Conservation (phyloP, 92 coral and sea anemone genomes). For the Zoanthus sociatus region DNA sequence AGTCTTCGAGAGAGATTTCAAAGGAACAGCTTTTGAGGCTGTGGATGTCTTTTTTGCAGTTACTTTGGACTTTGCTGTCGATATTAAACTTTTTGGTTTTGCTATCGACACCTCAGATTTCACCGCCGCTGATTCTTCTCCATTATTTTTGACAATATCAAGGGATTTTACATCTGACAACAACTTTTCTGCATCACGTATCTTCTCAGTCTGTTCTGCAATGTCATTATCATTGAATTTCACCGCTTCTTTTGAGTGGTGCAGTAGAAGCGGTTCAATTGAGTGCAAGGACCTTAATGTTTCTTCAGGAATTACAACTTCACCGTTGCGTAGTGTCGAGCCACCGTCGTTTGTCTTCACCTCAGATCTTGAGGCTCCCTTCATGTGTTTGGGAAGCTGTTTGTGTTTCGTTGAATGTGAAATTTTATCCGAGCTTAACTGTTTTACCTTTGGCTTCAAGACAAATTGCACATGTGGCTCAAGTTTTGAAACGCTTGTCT, state of each 20-base stretch:
- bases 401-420: conserved; percentile 10
- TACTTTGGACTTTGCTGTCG: conserved; percentile 55
- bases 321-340: conserved; percentile 52
- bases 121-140: not conserved
- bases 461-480: conserved; percentile 48
- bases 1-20: conserved; percentile 84
- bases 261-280: conserved; percentile 79
- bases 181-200: conserved; percentile 84
- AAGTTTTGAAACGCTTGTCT: not conserved
- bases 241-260: conserved; percentile 82
- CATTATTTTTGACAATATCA: conserved; percentile 60
- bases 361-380: conserved; percentile 26
- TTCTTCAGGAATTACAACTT: conserved; percentile 67
- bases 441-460: conserved; percentile 40
- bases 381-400: not conserved
- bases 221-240: conserved; percentile 81
- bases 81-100: conserved; percentile 52
- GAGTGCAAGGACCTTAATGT: conserved; percentile 73
- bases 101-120: conserved; percentile 33
- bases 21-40: conserved; percentile 73
- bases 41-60: conserved; percentile 32
- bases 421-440: conserved; percentile 37
- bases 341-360: conserved; percentile 43
- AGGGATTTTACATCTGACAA: conserved; percentile 82
- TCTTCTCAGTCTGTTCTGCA: conserved; percentile 81